phyloP scores from a whole-genome alignment of 2,888 invertebrate species.

The Lacanobia oleracea region DNA sequence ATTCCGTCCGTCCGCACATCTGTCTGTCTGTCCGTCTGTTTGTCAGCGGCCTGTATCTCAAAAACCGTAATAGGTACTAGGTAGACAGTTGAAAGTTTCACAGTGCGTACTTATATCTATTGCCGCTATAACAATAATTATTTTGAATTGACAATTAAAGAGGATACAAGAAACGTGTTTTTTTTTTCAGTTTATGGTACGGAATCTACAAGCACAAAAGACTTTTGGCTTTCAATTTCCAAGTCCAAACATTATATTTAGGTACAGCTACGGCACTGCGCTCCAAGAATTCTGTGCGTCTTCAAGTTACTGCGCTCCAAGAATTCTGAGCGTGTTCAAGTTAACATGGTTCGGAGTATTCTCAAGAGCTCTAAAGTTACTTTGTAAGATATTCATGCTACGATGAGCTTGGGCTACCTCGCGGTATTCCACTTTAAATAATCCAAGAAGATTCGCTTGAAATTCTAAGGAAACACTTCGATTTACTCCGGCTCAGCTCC shows the following conservation, averaged over 20 bases:
- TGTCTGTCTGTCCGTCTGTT: too few relatives aligned
- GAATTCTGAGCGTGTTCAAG: not conserved
- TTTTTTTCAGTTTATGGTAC: too few relatives aligned
- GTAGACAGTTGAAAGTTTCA: too few relatives aligned
- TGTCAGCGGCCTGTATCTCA: too few relatives aligned
- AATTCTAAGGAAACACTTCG: not conserved
- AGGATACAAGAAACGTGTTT: too few relatives aligned
- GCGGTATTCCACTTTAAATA: conserved; percentile 1
- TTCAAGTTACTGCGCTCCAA: not conserved
- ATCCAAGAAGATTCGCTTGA: not conserved
- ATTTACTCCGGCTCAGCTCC: not conserved
- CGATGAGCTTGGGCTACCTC: conserved; percentile 7
- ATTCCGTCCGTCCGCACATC: too few relatives aligned
- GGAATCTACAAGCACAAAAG: too few relatives aligned
- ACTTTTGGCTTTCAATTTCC: not conserved
- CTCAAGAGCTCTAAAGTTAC: conserved; percentile 21
- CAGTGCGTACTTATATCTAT: too few relatives aligned
- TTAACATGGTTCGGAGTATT: conserved; percentile 9
- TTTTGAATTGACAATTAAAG: too few relatives aligned
- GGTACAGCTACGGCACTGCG: too few relatives aligned
- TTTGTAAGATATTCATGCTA: conserved; percentile 26
- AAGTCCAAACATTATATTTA: not conserved
- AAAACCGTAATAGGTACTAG: too few relatives aligned
- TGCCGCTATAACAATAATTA: too few relatives aligned
- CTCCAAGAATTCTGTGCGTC: not conserved